These are phyloP conservation scores for Rhyacichthys aspro DNA, from an alignment of 2,797 vertebrate genomes.

Conservation along the genomic window DNA sequence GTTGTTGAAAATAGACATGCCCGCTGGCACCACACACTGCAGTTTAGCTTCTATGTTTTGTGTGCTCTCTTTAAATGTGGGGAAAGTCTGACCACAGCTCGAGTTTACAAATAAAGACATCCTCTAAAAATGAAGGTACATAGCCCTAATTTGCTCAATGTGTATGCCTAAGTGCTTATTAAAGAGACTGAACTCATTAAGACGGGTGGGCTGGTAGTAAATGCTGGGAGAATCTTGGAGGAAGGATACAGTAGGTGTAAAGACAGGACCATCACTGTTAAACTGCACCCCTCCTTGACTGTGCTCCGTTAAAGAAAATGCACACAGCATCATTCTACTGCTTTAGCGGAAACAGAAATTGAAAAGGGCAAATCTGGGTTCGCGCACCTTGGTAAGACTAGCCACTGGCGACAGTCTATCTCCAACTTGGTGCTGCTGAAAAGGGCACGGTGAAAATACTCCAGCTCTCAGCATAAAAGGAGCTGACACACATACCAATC, in stretches of 20 bases:
- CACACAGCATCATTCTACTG: constrained; percentile 63
- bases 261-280: constrained; percentile 26
- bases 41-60: constrained; percentile 7
- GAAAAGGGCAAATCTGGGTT: constrained; percentile 80
- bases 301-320: constrained; percentile 63
- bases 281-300: constrained; percentile 38
- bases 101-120: not conserved
- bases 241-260: constrained; percentile 18
- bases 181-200: constrained; percentile 19
- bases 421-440: constrained; percentile 68
- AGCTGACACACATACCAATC: constrained; percentile 71
- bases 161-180: constrained; percentile 23
- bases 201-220: constrained; percentile 2
- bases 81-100: not conserved
- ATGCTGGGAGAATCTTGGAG: constrained; percentile 10
- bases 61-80: not conserved
- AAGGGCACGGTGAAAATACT: constrained; percentile 77
- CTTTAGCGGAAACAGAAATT: constrained; percentile 68
- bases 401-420: constrained; percentile 76
- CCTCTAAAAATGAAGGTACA: not conserved
- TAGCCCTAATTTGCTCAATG: constrained; percentile 19
- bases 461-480: constrained; percentile 76
- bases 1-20: constrained; percentile 11
- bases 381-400: constrained; percentile 72
- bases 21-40: constrained; percentile 5